phyloP scores from a whole-genome alignment of 2,797 vertebrate species.

The Tinamus major region DNA sequence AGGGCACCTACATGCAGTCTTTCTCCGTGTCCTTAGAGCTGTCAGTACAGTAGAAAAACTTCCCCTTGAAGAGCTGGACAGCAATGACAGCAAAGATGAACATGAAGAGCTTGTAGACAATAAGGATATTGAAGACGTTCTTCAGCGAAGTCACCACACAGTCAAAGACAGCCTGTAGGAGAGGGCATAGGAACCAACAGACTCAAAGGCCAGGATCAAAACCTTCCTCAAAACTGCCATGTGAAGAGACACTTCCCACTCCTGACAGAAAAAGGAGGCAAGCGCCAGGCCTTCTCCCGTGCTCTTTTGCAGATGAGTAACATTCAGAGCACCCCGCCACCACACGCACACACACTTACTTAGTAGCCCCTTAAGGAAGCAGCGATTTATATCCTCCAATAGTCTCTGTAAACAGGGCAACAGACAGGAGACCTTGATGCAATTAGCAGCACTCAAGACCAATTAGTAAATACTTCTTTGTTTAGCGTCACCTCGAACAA shows the following conservation, averaged over 20 bases:
- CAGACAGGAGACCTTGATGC: background rate
- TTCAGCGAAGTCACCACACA: slow-evolving; percentile 98
- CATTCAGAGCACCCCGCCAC: background rate
- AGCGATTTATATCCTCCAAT: background rate
- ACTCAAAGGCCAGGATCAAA: background rate
- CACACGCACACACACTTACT: fast-evolving
- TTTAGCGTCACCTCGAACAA: fast-evolving
- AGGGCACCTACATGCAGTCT: slow-evolving; percentile 92
- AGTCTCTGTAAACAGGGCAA: slow-evolving; percentile 1
- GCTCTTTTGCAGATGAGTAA: background rate
- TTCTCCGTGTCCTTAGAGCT: slow-evolving; percentile 96
- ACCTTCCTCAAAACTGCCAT: background rate
- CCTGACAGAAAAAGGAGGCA: background rate
- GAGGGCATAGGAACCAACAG: background rate
- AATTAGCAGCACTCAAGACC: slow-evolving; percentile 16
- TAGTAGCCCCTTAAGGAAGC: background rate
- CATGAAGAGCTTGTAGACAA: slow-evolving; percentile 99
- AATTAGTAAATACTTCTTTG: background rate
- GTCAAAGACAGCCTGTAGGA: slow-evolving; percentile 93
- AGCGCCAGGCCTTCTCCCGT: background rate
- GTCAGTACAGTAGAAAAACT: slow-evolving; percentile 98
- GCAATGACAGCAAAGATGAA: slow-evolving; percentile 99
- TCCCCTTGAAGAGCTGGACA: slow-evolving; percentile 98
- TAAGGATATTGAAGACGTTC: slow-evolving; percentile 99
- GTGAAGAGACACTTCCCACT: background rate